Base-by-base conservation (phyloP, 2,888 invertebrate genomes). In the Dimorphilus gyrociliatus region DNA sequence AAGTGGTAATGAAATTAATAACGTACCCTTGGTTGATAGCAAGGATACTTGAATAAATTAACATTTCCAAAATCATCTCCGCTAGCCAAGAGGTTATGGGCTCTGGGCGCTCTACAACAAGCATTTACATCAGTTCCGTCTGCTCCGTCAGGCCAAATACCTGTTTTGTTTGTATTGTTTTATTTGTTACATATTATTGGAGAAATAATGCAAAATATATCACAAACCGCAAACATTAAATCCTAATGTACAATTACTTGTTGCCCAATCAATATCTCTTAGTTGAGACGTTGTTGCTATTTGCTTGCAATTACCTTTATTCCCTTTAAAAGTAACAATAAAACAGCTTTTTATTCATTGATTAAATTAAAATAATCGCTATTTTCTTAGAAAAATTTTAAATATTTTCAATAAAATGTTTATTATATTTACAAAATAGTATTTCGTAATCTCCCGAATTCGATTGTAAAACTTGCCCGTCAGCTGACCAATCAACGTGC, bases 11-110 rank as follows among this genome's bases (percentile, higher is more conserved):
- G n/a, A n/a, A n/a, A n/a, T n/a, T n/a, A n/a, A n/a, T n/a, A n/a
- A 37, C 45, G 33, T 66, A 84, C 84, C 74, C 79, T 82, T 26
- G 81, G 82, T 53, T 84, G 81, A 29, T 72, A 73, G 36, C 75
- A 78, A 5, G 86, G 88, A 56, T 77, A 82, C 2, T 73, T 71
- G 61, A 72, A 86, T 13, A 88, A 67, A 60, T 81, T 82, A 27
- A 88, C 81, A 69, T 81, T 82, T 30, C 86, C 86, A 60, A 77
- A 81, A 63, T 86, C 85, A 53, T 86, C 86, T 2, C 78, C 85
- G 1, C 81, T 78, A 1, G 76, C 82, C 30, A 78, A 64, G 19
- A 86, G 63, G 19, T 73, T 72, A 12, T 67, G 60, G n/a, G n/a
- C n/a, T 51, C 77, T 75, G 49, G 76, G 60, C 5, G 69, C 65